Conservation (phyloP, 2,113 vertebrate genomes). For the Cebidichthys violaceus region DNA sequence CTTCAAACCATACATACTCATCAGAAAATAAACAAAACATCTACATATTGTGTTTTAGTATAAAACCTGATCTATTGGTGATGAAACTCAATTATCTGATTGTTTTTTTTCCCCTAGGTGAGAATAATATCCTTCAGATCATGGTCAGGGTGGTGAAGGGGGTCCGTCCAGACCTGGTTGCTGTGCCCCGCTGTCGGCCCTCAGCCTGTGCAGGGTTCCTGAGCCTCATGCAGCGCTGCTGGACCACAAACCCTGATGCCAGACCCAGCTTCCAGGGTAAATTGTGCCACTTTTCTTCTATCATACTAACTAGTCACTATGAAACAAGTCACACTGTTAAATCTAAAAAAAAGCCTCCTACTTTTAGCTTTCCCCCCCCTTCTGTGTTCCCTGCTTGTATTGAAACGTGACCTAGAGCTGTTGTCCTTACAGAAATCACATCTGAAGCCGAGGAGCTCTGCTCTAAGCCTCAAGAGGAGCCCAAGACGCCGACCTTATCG, state of each 20-base stretch:
- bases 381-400: constrained; percentile 8
- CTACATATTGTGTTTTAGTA: background rate
- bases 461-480: constrained; percentile 91
- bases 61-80: background rate
- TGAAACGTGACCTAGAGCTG: constrained; percentile 33
- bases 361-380: background rate
- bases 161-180: constrained; percentile 90
- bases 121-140: constrained; percentile 97
- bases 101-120: constrained; percentile 82
- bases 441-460: constrained; percentile 94
- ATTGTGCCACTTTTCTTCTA: background rate
- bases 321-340: background rate
- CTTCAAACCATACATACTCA: background rate
- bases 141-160: constrained; percentile 99
- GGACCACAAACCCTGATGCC: constrained; percentile 87
- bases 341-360: background rate
- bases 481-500: constrained; percentile 76
- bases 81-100: background rate
- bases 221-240: constrained; percentile 93
- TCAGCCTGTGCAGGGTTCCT: constrained; percentile 89
- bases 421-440: constrained; percentile 89
- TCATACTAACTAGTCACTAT: background rate
- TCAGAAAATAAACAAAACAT: background rate
- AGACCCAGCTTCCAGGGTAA: constrained; percentile 96
- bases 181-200: constrained; percentile 89